phyloP scores from a whole-genome alignment of 2,888 invertebrate genomes.

The Orthonychiurus folsomi region DNA sequence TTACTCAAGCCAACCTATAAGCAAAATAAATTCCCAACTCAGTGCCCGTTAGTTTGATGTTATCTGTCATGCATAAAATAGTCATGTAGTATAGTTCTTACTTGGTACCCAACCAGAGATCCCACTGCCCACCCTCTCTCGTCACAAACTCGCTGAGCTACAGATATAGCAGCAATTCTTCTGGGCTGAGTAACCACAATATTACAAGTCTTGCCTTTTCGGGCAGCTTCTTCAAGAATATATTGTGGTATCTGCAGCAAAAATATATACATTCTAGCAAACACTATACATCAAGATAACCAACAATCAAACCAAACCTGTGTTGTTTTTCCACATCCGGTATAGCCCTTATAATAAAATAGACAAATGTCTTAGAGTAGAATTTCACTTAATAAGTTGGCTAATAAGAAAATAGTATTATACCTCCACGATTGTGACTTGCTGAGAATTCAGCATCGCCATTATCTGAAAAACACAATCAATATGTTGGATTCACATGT shows the following conservation, averaged over 20 bases:
- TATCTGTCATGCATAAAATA: neutral
- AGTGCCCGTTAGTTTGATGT: neutral
- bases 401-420: slow-evolving; percentile 58
- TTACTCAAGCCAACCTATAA: slow-evolving; percentile 34
- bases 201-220: slow-evolving; percentile 60
- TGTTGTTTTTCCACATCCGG: slow-evolving; percentile 47
- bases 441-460: slow-evolving; percentile 56
- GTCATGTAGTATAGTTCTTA: slow-evolving; percentile 43
- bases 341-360: neutral
- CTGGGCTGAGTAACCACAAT: slow-evolving; percentile 90
- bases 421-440: slow-evolving; percentile 74
- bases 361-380: neutral
- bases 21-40: no score
- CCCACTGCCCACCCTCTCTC: slow-evolving; percentile 78
- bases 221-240: slow-evolving; percentile 69
- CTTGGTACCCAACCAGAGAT: slow-evolving; percentile 80
- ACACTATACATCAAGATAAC: neutral
- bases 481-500: slow-evolving; percentile 2
- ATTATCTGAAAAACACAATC: slow-evolving; percentile 53
- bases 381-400: slow-evolving; percentile 46
- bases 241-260: slow-evolving; percentile 68
- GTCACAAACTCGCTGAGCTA: slow-evolving; percentile 71
- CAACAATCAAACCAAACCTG: slow-evolving; percentile 41
- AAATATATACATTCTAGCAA: slow-evolving; percentile 8
- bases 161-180: slow-evolving; percentile 82